Percentiles rank a stretch among this genome's conserved stretches.
Conservation (phyloP, 92 coral and sea anemone species). For the Palythoa grandiflora region DNA sequence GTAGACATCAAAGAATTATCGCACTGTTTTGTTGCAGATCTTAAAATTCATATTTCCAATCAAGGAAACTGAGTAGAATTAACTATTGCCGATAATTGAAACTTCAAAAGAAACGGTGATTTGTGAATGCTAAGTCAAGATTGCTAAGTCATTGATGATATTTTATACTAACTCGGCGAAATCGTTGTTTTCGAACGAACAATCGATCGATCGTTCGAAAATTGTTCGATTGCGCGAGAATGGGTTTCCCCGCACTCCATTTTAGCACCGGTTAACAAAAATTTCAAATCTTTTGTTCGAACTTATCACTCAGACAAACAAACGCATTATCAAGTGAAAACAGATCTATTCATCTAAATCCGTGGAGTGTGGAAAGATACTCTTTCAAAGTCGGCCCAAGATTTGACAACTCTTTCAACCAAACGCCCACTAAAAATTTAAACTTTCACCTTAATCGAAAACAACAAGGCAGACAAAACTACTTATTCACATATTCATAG, state of each 20-base stretch:
- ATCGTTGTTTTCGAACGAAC: neutral
- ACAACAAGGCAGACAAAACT: neutral
- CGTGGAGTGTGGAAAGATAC: conserved; percentile 32
- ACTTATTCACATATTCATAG: neutral
- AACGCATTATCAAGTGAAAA: conserved; percentile 17
- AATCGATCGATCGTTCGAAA: neutral
- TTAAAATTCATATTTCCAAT: neutral
- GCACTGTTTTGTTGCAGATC: neutral
- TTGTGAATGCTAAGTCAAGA: neutral
- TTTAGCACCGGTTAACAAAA: neutral
- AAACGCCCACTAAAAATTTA: conserved; percentile 15
- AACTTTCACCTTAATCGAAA: neutral
- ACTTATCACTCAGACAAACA: conserved; percentile 38
- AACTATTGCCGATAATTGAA: neutral
- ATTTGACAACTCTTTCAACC: neutral
- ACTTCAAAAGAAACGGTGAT: neutral
- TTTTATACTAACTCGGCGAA: neutral
- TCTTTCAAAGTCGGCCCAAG: neutral
- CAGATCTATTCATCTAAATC: conserved; percentile 27
- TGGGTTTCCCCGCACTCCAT: neutral
- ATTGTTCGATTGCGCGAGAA: neutral
- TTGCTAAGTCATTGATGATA: neutral
- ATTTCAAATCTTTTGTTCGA: neutral
- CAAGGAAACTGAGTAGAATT: neutral
- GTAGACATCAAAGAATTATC: neutral